Conservation (phyloP, 2,888 invertebrate species). For the Dolomedes plantarius region DNA sequence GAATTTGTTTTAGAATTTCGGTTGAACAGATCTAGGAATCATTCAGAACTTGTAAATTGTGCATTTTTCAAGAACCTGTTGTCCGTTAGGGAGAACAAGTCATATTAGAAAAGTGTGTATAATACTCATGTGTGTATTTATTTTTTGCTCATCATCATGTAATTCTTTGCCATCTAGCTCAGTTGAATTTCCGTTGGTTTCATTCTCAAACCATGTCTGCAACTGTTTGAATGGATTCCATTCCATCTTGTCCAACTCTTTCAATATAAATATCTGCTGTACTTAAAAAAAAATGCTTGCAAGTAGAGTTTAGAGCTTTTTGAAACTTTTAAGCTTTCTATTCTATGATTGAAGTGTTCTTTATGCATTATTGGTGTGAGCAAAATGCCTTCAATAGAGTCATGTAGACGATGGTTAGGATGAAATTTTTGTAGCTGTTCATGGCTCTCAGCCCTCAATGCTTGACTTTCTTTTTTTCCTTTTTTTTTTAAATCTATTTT, state of each 20-base stretch:
- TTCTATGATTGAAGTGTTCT: slow-evolving; percentile 16
- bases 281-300: slow-evolving; percentile 55
- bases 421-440: slow-evolving; percentile 29
- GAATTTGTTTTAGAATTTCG: neutral
- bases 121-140: slow-evolving; percentile 12
- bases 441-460: slow-evolving; percentile 19
- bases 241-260: slow-evolving; percentile 18
- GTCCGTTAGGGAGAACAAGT: neutral
- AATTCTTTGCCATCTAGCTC: neutral
- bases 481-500: neutral
- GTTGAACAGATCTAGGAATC: neutral
- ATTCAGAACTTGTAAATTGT: too few relatives aligned
- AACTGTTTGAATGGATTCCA: neutral
- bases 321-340: slow-evolving; percentile 54
- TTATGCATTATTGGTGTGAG: neutral
- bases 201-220: neutral
- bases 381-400: slow-evolving; percentile 1
- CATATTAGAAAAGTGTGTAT: neutral
- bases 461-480: neutral
- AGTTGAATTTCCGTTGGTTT: neutral
- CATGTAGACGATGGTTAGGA: neutral
- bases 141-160: slow-evolving; percentile 10
- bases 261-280: slow-evolving; percentile 25
- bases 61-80: neutral
- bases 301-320: slow-evolving; percentile 55